Conservation (phyloP, 2,888 invertebrate species). For the Allygus modestus region DNA sequence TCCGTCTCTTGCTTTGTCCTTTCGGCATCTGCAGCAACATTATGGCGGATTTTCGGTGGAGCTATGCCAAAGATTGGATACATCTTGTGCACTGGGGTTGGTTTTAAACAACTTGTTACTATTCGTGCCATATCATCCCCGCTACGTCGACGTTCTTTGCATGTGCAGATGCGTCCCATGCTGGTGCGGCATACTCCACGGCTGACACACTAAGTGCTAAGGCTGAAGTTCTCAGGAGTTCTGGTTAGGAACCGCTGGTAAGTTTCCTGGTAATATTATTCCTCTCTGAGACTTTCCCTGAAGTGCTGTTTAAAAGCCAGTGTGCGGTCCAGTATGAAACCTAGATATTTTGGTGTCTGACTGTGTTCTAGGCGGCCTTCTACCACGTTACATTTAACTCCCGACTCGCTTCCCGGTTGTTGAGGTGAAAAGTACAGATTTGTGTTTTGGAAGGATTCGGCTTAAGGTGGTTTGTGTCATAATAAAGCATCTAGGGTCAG, state of each 20-base stretch:
- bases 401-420: constrained; percentile 61
- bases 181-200: constrained; percentile 62
- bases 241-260: constrained; percentile 63
- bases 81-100: constrained; percentile 61
- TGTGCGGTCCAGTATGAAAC: constrained; percentile 66
- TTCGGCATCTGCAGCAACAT: constrained; percentile 60
- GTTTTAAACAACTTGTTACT: constrained; percentile 64
- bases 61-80: constrained; percentile 56
- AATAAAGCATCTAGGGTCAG: neutral
- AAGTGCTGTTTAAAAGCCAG: constrained; percentile 66
- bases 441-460: constrained; percentile 5
- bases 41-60: constrained; percentile 56
- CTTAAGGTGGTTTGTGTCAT: constrained; percentile 14
- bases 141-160: constrained; percentile 63
- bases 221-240: constrained; percentile 60
- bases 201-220: constrained; percentile 61
- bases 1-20: constrained; percentile 41
- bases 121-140: constrained; percentile 58
- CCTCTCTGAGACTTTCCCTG: constrained; percentile 64
- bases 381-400: constrained; percentile 63
- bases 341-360: constrained; percentile 66
- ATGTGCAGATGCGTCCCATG: constrained; percentile 61
- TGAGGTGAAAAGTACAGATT: constrained; percentile 42
- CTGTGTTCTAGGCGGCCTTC: constrained; percentile 60
- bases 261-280: constrained; percentile 66